These are phyloP conservation scores for Pteronura brasiliensis DNA, from an alignment of 2,113 vertebrate species.

Conservation along the genomic window DNA sequence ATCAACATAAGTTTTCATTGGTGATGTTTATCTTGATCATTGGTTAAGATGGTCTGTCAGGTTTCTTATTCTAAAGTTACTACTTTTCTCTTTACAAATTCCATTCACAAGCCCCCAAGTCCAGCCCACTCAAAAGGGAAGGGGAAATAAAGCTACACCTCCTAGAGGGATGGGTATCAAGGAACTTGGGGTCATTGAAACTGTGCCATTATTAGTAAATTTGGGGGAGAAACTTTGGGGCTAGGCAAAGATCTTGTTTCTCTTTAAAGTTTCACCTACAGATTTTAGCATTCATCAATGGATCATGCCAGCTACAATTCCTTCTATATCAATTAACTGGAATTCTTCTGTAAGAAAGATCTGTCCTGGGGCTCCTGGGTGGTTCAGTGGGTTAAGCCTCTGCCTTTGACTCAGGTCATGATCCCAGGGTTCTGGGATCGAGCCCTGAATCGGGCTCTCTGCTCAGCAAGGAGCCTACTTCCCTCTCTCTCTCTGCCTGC, in stretches of 20 bases:
- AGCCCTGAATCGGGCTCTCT: too few species aligned
- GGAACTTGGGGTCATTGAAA: not conserved
- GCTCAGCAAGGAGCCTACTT: too few species aligned
- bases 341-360: not conserved
- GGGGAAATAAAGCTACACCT: not conserved
- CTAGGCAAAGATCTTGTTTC: not conserved
- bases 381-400: too few species aligned
- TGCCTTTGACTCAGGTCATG: too few species aligned
- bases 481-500: too few species aligned
- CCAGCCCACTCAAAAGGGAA: not conserved
- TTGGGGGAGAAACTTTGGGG: not conserved
- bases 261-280: not conserved
- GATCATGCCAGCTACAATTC: not conserved
- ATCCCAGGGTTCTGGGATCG: too few species aligned
- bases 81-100: not conserved
- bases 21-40: not conserved
- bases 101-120: not conserved
- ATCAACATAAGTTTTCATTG: not conserved
- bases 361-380: not conserved
- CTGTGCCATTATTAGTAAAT: not conserved
- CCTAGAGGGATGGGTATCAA: not conserved
- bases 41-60: not conserved
- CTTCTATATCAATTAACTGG: not conserved
- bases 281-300: not conserved
- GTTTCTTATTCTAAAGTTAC: not conserved